Evolutionary conservation across 1,140 invertebrate species (phyloP), one percentile per base, ranked within the genome.

Genomic region (Ectropis grisescens): DNA sequence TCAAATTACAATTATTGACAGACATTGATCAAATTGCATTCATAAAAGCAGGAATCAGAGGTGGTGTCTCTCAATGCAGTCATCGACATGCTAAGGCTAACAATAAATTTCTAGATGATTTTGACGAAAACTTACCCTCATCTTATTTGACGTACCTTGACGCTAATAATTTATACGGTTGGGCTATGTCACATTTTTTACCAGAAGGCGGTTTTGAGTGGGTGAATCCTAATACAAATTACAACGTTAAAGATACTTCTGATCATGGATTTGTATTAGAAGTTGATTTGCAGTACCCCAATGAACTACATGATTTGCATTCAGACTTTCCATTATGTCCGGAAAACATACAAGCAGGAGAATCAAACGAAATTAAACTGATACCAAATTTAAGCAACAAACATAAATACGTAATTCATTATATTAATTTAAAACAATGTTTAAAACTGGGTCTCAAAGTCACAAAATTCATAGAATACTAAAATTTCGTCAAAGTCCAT

Each of bases 131-230:
- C 19, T 36, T 75, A 45, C 29, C 34, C 11, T 33, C 28, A 22
- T 62, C 54, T 7, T 82, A 60, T 58, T 29, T 85, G 11, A 47
- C 62, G 11, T 85, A 86, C 58, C 64, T 75, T 10, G 84, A 86
- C 76, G 68, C 60, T 7, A 86, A 85, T 48, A 86, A 86, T 62
- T 50, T 85, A 28, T 87, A 88, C 71, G 85, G 84, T 7, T 70
- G 47, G 34, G 68, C 71, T 7, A 84, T 86, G 81, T 69, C 51
- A 11, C 49, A 78, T 42, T 49, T 39, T 39, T 49, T 86, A 22
- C 82, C 83, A 7, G 16, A n/a, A 7, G 16, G 16, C 15, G 29
- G 2, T 5, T 33, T n/a, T 13, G 1, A 2, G 5, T 2, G 3
- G 14, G 16, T 22, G 13, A 29, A 12, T 9, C 10, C 10, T 7